phyloP scores from a whole-genome alignment of 1,140 invertebrate species.

The Ptiloglossa arizonensis region DNA sequence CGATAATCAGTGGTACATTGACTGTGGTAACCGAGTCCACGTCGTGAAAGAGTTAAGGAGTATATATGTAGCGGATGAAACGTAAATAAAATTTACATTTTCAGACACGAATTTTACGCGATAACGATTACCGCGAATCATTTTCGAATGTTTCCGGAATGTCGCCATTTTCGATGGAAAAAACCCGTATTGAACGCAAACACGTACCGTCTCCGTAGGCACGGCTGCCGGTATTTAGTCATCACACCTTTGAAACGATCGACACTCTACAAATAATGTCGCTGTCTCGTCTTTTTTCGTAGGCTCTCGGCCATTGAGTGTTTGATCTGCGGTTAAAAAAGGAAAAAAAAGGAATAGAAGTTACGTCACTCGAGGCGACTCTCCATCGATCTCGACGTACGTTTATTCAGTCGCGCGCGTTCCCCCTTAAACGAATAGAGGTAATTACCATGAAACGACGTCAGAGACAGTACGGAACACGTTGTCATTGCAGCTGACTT shows the following conservation, averaged over 20 bases:
- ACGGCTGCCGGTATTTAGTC: slow-evolving; percentile 3
- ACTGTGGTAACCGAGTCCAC: no score
- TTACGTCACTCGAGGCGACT: slow-evolving; percentile 7
- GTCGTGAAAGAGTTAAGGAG: no score
- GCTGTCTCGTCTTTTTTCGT: background rate
- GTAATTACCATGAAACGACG: slow-evolving; percentile 14
- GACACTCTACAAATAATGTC: slow-evolving; percentile 2
- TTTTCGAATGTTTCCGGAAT: background rate
- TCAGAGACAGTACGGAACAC: background rate
- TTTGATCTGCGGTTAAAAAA: slow-evolving; percentile 4
- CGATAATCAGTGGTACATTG: no score
- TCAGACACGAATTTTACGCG: no score
- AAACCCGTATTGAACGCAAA: background rate
- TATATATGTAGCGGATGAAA: no score
- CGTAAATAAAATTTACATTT: no score
- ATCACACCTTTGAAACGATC: background rate
- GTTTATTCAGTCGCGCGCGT: slow-evolving; percentile 9
- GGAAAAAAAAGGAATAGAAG: background rate
- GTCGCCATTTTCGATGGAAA: background rate
- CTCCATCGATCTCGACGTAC: background rate
- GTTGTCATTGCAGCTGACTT: slow-evolving; percentile 12
- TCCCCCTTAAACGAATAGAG: slow-evolving; percentile 18
- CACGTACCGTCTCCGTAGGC: background rate
- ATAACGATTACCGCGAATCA: background rate
- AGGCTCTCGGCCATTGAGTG: background rate